A percentile compares a stretch with the other conserved stretches of the same genome.
Evolutionary conservation across 2,888 invertebrate genomes (phyloP).

Genomic region (Hypena proboscidalis): DNA sequence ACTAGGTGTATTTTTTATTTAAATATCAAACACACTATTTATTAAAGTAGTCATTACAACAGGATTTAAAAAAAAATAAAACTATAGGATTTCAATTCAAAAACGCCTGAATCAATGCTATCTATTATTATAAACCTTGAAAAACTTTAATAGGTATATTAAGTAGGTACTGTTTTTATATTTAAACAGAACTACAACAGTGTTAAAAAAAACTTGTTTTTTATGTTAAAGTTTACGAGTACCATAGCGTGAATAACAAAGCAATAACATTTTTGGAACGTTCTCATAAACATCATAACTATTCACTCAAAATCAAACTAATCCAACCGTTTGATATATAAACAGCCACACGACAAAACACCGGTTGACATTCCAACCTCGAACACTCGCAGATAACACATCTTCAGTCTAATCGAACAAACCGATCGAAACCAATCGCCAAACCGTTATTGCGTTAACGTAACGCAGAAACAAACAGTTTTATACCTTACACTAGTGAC

Average conservation of each 20-base stretch:
- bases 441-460: slow-evolving; percentile 6
- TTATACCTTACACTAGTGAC: slow-evolving; percentile 33
- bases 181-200: too few species aligned
- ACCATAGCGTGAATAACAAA: not conserved
- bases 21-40: too few species aligned
- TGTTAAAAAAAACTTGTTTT: too few species aligned
- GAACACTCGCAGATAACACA: slow-evolving; percentile 69
- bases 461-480: slow-evolving; percentile 13
- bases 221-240: slow-evolving; percentile 1
- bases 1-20: too few species aligned
- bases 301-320: slow-evolving; percentile 13
- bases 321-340: slow-evolving; percentile 41
- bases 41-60: too few species aligned
- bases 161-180: too few species aligned
- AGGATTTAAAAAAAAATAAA: too few species aligned
- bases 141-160: too few species aligned
- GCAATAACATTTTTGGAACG: not conserved
- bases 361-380: slow-evolving; percentile 63
- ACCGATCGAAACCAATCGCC: slow-evolving; percentile 59
- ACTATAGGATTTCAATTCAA: too few species aligned
- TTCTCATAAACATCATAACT: slow-evolving; percentile 9
- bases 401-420: slow-evolving; percentile 68
- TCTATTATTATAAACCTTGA: too few species aligned
- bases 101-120: too few species aligned
- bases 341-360: slow-evolving; percentile 50